Evolutionary conservation across 2,113 vertebrate species (phyloP).

Genomic region (Bubo bubo): DNA sequence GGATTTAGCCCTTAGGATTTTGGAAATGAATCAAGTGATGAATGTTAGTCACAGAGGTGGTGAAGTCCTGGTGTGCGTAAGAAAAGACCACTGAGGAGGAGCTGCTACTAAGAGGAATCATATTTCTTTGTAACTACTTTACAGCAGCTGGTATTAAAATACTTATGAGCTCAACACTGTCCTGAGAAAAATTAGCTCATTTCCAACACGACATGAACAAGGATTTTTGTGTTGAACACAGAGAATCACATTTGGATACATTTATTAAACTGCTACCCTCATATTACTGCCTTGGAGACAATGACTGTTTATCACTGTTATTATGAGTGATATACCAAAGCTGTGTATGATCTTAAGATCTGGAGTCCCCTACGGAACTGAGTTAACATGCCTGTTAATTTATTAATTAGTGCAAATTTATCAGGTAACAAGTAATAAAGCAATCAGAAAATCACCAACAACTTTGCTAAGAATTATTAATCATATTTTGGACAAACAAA

Average conservation of each 20-base stretch:
- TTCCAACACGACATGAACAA: not conserved
- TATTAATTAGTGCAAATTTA: not conserved
- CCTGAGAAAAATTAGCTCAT: not conserved
- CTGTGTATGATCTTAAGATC: not conserved
- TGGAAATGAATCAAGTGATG: not conserved
- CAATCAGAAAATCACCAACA: not conserved
- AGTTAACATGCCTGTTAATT: not conserved
- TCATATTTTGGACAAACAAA: not conserved
- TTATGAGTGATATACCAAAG: not conserved
- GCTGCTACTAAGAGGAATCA: not conserved
- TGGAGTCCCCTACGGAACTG: not conserved
- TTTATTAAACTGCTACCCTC: not conserved
- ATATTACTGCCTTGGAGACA: not conserved
- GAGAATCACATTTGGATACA: not conserved
- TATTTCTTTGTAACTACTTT: not conserved
- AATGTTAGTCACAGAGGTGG: not conserved
- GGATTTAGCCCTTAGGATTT: not conserved
- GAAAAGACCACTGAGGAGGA: not conserved
- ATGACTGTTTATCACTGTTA: not conserved
- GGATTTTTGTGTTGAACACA: not conserved
- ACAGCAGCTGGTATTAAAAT: not conserved
- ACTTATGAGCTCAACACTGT: not conserved
- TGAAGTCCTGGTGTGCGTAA: not conserved
- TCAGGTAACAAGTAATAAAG: not conserved
- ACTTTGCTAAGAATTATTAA: not conserved